phyloP scores from a whole-genome alignment of 1,140 invertebrate genomes.

The Pachyrhynchus sulphureomaculatus region DNA sequence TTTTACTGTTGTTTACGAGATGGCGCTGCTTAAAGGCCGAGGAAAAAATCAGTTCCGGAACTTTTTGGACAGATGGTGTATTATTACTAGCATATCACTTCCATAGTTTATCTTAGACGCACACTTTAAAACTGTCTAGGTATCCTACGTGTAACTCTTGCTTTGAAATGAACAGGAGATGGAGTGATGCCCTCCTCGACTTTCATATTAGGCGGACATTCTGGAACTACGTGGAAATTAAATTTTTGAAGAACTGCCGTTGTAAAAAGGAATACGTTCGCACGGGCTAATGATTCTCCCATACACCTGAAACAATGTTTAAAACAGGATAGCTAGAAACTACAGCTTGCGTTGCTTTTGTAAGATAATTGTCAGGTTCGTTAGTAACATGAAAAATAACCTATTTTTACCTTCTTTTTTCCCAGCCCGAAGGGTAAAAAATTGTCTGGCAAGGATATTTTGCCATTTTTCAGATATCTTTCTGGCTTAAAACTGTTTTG shows the following conservation, averaged over 20 bases:
- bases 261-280: constrained; percentile 83
- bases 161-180: constrained; percentile 68
- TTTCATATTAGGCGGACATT: constrained; percentile 62
- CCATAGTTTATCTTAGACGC: too few relatives aligned
- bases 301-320: constrained; percentile 68
- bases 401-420: constrained; percentile 55
- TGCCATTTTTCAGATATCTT: constrained; percentile 70
- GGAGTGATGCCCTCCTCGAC: constrained; percentile 74
- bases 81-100: too few relatives aligned
- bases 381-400: too few relatives aligned
- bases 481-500: constrained; percentile 76
- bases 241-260: constrained; percentile 78
- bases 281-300: constrained; percentile 79
- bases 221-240: constrained; percentile 63
- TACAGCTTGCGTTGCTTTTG: too few relatives aligned
- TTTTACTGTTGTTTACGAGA: too few relatives aligned
- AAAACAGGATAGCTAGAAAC: not conserved
- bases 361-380: too few relatives aligned
- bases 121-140: constrained; percentile 14
- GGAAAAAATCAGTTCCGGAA: too few relatives aligned
- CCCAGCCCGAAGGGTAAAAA: constrained; percentile 79
- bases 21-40: too few relatives aligned
- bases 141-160: constrained; percentile 59
- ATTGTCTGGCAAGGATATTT: constrained; percentile 65
- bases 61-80: too few relatives aligned